A percentile compares a stretch with the other conserved stretches of the same genome.
Evolutionary conservation across 2,113 vertebrate genomes (phyloP).

Genomic region (Mesocricetus auratus): DNA sequence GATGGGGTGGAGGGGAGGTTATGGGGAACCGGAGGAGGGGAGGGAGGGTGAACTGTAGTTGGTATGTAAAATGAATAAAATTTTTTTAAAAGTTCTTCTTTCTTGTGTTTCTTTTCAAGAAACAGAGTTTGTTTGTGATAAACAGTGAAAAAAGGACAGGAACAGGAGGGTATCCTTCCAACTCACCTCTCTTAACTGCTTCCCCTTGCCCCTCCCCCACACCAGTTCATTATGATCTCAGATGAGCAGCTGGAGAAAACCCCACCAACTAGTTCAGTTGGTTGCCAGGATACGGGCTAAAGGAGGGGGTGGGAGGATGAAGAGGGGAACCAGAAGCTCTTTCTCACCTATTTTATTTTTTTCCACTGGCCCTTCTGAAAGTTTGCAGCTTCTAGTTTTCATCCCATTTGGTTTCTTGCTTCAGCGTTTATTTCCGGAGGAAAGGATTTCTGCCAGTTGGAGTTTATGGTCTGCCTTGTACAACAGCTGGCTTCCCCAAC

Average conservation of each 20-base stretch:
- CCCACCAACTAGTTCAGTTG: constrained; percentile 29
- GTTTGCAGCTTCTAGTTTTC: not conserved
- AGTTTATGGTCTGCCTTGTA: constrained; percentile 61
- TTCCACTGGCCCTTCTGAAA: constrained; percentile 25
- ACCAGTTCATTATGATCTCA: not conserved
- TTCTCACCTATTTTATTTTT: not conserved
- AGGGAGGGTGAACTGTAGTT: too few relatives aligned
- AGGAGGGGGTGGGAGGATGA: not conserved
- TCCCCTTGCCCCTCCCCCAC: not conserved
- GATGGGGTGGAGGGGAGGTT: too few relatives aligned
- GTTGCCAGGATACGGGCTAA: constrained; percentile 39
- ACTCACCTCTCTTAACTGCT: not conserved
- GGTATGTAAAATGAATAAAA: too few relatives aligned
- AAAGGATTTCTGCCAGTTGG: not conserved
- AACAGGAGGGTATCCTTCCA: not conserved
- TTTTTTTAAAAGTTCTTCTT: not conserved
- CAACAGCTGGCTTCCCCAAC: constrained; percentile 62
- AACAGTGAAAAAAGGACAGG: not conserved
- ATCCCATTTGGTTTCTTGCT: not conserved
- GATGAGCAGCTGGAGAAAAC: constrained; percentile 31
- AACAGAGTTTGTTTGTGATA: not conserved
- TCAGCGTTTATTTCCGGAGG: constrained; percentile 12
- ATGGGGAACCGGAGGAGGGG: too few relatives aligned
- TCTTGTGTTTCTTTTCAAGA: constrained; percentile 34
- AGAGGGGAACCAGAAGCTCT: constrained; percentile 1